These are phyloP conservation scores for Ptychadena robeensis DNA, from an alignment of 2,797 vertebrate genomes.

Conservation along the genomic window DNA sequence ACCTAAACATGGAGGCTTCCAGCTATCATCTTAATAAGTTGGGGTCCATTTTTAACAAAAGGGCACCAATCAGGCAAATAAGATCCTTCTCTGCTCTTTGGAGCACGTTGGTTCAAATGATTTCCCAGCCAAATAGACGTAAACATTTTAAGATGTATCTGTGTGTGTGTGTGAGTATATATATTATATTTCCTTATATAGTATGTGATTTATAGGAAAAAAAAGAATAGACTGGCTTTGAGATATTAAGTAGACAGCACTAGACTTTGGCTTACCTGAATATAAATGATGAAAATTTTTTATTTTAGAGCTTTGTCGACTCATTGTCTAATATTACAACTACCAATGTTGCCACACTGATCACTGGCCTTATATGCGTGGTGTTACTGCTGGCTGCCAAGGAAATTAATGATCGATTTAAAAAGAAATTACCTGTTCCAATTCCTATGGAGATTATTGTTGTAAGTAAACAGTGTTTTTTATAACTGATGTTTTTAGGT, in stretches of 20 bases:
- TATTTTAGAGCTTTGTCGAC: constrained; percentile 82
- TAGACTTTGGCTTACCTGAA: neutral
- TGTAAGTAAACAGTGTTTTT: constrained; percentile 71
- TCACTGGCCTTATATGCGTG: constrained; percentile 83
- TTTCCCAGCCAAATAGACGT: no score
- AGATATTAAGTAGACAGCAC: neutral
- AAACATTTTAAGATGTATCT: neutral
- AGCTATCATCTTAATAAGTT: no score
- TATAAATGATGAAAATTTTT: neutral
- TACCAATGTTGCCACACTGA: constrained; percentile 83
- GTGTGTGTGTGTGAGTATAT: neutral
- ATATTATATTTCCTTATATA: no score
- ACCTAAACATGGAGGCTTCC: no score
- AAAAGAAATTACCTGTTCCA: constrained; percentile 89
- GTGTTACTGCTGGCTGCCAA: constrained; percentile 87
- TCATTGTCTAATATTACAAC: constrained; percentile 82
- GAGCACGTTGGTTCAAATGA: no score
- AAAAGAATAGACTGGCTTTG: neutral
- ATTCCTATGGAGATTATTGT: constrained; percentile 96
- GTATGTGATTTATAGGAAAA: neutral
- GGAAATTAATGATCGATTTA: constrained; percentile 88
- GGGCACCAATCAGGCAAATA: no score
- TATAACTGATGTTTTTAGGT: neutral
- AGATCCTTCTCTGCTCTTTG: no score
- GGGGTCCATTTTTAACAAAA: no score